Percentiles rank a stretch among this genome's conserved stretches.
Evolutionary conservation across 2,113 vertebrate genomes (phyloP).

Genomic region (Hypomesus transpacificus): DNA sequence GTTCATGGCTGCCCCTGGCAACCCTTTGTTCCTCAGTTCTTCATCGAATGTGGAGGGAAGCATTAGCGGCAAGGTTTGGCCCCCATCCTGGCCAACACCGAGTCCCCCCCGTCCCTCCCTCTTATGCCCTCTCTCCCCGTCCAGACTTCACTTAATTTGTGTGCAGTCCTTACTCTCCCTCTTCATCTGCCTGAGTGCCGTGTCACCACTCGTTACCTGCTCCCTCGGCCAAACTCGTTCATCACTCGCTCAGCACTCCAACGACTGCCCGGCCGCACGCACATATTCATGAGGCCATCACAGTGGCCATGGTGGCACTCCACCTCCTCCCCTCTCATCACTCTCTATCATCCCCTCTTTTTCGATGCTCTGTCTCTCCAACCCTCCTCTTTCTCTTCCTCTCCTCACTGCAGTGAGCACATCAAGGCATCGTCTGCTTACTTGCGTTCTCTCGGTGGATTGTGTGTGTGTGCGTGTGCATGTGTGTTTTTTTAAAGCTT

Average conservation of each 20-base stretch:
- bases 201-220: constrained; percentile 38
- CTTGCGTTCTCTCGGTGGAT: neutral
- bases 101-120: neutral
- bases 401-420: constrained; percentile 14
- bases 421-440: constrained; percentile 31
- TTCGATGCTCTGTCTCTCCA: neutral
- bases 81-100: constrained; percentile 12
- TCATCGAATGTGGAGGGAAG: constrained; percentile 25
- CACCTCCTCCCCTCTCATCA: constrained; percentile 18
- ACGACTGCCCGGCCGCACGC: constrained; percentile 21
- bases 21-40: constrained; percentile 29
- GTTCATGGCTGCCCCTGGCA: constrained; percentile 17
- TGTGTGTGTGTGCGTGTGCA: too few relatives aligned
- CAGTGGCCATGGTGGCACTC: constrained; percentile 13
- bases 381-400: constrained; percentile 11
- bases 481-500: too few relatives aligned
- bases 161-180: constrained; percentile 24
- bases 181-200: constrained; percentile 33
- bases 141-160: constrained; percentile 29
- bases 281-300: constrained; percentile 52
- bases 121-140: constrained; percentile 2
- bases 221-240: constrained; percentile 21
- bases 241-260: constrained; percentile 30
- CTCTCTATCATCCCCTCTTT: constrained; percentile 23
- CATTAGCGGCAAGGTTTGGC: constrained; percentile 22